Evolutionary conservation across 1,140 invertebrate species (phyloP).

Genomic region (Anoplolepis gracilipes): DNA sequence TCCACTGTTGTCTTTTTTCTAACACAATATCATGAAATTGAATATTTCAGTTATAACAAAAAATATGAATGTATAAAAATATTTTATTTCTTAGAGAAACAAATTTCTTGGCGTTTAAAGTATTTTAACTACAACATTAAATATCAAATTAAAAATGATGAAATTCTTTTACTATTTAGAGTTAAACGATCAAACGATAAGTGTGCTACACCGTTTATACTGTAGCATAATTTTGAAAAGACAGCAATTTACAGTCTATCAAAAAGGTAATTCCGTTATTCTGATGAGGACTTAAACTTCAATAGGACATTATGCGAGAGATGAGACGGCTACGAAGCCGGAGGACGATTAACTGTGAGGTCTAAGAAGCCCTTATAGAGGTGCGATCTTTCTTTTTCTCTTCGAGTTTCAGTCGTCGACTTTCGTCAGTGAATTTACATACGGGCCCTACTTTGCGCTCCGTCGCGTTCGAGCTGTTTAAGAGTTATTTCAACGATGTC

Average conservation of each 20-base stretch:
- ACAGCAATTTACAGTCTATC: conserved; percentile 45
- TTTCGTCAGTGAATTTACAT: conserved; percentile 58
- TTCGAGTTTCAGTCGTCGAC: conserved; percentile 46
- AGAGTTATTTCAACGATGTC: conserved; percentile 52
- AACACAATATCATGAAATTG: not conserved
- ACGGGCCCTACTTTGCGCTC: conserved; percentile 35
- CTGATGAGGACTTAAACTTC: conserved; percentile 52
- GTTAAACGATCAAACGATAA: not conserved
- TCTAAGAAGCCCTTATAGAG: conserved; percentile 12
- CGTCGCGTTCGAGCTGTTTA: conserved; percentile 22
- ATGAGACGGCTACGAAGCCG: not conserved
- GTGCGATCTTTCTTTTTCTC: conserved; percentile 50
- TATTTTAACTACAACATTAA: not conserved
- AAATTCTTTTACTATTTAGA: not conserved
- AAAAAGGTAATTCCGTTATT: conserved; percentile 35
- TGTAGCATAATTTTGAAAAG: not conserved
- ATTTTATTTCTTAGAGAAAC: not conserved
- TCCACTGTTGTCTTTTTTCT: not conserved
- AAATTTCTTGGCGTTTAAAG: not conserved
- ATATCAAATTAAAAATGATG: not conserved
- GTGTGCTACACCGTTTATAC: not conserved
- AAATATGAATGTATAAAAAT: not conserved
- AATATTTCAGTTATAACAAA: not conserved
- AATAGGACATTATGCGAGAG: conserved; percentile 56
- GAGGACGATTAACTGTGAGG: conserved; percentile 11